Evolutionary conservation across 2,113 vertebrate species (phyloP), one percentile per base, ranked within the genome.

Genomic region (Chionodraco myersi): DNA sequence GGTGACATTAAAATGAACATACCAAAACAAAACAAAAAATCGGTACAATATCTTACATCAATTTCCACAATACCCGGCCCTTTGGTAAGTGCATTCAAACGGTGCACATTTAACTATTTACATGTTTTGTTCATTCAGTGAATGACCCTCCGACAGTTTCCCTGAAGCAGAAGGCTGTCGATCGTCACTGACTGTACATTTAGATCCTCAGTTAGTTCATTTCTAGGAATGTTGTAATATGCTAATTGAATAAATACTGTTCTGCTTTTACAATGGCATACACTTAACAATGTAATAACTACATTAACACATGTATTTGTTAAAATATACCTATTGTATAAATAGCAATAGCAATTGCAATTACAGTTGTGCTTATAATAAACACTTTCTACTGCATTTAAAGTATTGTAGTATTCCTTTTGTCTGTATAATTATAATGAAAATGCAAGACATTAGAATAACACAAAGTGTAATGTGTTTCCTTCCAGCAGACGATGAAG

Each of bases 401-500:
- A 4, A 56, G 53, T 56, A 23, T 11, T 44, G 51, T 44, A n/a
- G 6, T 59, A 8, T 45, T 70, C 1, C 2, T 58, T 21, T 36
- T 30, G 30, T 30, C 30, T n/a, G n/a, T n/a, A n/a, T n/a, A n/a
- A n/a, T n/a, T n/a, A n/a, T n/a, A n/a, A n/a, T n/a, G n/a, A n/a
- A n/a, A n/a, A n/a, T n/a, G n/a, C n/a, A n/a, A n/a, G n/a, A n/a
- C n/a, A n/a, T n/a, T n/a, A n/a, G n/a, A n/a, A n/a, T n/a, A n/a
- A n/a, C n/a, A n/a, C 23, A 6, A 26, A 54, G 56, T 44, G 18
- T 75, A 10, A 10, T 77, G 54, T 81, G 34, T 77, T 57, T 77
- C 18, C 52, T 75, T 56, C 15, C 80, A 91, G 87, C 4, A 0
- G 1, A 36, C 0, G 3, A 2, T 2, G 3, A 3, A 45, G 11